Percentiles rank a stretch among this genome's conserved stretches.
These are phyloP conservation scores for Agrenia bidenticulata DNA, from an alignment of 2,888 invertebrate species.

Conservation along the genomic window DNA sequence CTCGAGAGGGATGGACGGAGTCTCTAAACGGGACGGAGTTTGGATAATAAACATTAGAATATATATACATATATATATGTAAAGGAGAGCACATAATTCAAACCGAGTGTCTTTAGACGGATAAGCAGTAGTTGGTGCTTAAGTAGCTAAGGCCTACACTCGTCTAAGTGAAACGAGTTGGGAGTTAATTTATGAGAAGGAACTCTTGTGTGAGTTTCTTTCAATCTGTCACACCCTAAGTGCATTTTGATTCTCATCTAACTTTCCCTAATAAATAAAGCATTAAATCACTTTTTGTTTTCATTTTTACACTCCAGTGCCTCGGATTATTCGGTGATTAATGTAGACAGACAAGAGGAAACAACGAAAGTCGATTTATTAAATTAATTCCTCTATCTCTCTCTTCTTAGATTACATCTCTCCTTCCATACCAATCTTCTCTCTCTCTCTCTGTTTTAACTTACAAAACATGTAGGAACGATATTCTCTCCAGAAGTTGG, in stretches of 20 bases:
- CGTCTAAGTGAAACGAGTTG: too few relatives aligned
- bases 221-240: constrained; percentile 10
- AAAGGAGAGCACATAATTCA: too few relatives aligned
- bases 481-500: too few relatives aligned
- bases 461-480: too few relatives aligned
- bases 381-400: constrained; percentile 2
- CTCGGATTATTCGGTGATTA: constrained; percentile 9
- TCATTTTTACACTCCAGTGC: constrained; percentile 5
- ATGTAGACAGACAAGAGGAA: constrained; percentile 5
- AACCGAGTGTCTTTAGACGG: too few relatives aligned
- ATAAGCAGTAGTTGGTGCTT: too few relatives aligned
- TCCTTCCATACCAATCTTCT: background rate
- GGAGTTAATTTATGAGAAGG: background rate
- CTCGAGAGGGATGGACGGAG: too few relatives aligned
- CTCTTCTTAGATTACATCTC: background rate
- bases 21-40: too few relatives aligned
- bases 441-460: background rate
- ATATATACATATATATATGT: too few relatives aligned
- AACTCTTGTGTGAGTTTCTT: constrained; percentile 5
- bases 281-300: constrained; percentile 12
- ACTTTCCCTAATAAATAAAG: constrained; percentile 1
- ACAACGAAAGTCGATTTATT: constrained; percentile 8
- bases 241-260: constrained; percentile 12
- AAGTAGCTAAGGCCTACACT: too few relatives aligned
- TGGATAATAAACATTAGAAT: too few relatives aligned